These are phyloP conservation scores for Xanthia togata DNA, from an alignment of 2,888 invertebrate species.

Conservation along the genomic window DNA sequence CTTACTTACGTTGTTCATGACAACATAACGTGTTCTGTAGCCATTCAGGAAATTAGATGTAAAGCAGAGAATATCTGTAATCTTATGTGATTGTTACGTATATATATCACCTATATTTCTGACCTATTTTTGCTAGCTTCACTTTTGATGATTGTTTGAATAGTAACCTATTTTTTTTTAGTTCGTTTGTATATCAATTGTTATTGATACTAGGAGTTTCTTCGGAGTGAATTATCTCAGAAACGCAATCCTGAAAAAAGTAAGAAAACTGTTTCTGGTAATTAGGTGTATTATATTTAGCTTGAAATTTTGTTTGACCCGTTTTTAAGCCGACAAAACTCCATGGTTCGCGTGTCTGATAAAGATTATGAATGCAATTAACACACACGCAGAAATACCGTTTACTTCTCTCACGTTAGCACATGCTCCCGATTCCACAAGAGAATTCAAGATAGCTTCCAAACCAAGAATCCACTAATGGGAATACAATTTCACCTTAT, in stretches of 20 bases:
- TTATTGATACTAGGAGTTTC: neutral
- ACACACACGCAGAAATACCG: slow-evolving; percentile 42
- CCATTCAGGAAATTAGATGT: slow-evolving; percentile 41
- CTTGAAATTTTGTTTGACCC: neutral
- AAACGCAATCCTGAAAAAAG: neutral
- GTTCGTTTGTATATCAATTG: slow-evolving; percentile 11
- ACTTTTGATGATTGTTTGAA: slow-evolving; percentile 12
- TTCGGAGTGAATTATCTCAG: neutral
- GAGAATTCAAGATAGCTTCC: slow-evolving; percentile 29
- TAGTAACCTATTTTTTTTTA: neutral
- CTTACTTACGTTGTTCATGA: slow-evolving; percentile 11
- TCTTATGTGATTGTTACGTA: slow-evolving; percentile 32
- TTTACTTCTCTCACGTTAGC: slow-evolving; percentile 18
- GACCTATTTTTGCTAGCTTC: slow-evolving; percentile 49
- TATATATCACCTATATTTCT: slow-evolving; percentile 31
- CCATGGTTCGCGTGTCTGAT: slow-evolving; percentile 33
- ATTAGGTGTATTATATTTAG: neutral
- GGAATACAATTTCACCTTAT: slow-evolving; percentile 59
- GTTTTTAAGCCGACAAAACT: slow-evolving; percentile 13
- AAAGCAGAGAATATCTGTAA: slow-evolving; percentile 27
- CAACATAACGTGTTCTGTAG: slow-evolving; percentile 28
- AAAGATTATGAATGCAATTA: slow-evolving; percentile 49
- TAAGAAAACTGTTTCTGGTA: neutral
- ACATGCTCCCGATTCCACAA: slow-evolving; percentile 8
- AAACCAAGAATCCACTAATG: slow-evolving; percentile 47